Evolutionary conservation across 1,140 invertebrate genomes (phyloP).

Genomic region (Tenebrio molitor): DNA sequence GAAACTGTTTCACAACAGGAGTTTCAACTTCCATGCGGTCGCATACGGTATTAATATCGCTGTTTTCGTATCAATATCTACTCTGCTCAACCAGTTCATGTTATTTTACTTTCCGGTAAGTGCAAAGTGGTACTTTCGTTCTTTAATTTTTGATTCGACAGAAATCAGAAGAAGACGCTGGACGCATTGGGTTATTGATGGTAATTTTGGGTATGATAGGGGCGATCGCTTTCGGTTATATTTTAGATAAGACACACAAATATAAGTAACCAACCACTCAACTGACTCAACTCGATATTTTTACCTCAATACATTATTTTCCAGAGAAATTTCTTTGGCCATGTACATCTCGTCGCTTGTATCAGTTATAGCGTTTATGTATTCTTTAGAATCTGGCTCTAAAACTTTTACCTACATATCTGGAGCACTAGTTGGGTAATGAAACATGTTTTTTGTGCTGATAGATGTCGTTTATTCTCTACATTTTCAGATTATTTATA

Average conservation of each 20-base stretch:
- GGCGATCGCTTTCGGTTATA: constrained; percentile 76
- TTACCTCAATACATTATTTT: constrained; percentile 5
- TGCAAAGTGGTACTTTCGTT: too few relatives aligned
- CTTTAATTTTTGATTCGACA: constrained; percentile 19
- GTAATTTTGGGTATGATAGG: constrained; percentile 79
- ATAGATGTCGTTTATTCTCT: constrained; percentile 49
- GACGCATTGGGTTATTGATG: constrained; percentile 79
- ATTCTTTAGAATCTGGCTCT: constrained; percentile 43
- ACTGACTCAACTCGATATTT: too few relatives aligned
- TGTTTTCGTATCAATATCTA: constrained; percentile 51
- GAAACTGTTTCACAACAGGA: constrained; percentile 46
- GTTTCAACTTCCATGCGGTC: constrained; percentile 51
- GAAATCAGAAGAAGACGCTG: constrained; percentile 71
- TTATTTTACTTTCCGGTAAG: constrained; percentile 57
- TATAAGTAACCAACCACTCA: constrained; percentile 64
- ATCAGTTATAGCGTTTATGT: constrained; percentile 45
- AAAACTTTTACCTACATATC: constrained; percentile 49
- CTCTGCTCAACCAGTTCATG: constrained; percentile 56
- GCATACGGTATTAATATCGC: constrained; percentile 57
- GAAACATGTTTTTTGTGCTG: too few relatives aligned
- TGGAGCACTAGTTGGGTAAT: constrained; percentile 51
- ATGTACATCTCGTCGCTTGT: constrained; percentile 48
- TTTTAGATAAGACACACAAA: constrained; percentile 76
- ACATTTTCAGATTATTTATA: constrained; percentile 40
- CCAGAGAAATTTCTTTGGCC: not conserved